A percentile compares a stretch with the other conserved stretches of the same genome.
phyloP scores from a whole-genome alignment of 2,888 invertebrate genomes.

The Drepanosiphum platanoidis region DNA sequence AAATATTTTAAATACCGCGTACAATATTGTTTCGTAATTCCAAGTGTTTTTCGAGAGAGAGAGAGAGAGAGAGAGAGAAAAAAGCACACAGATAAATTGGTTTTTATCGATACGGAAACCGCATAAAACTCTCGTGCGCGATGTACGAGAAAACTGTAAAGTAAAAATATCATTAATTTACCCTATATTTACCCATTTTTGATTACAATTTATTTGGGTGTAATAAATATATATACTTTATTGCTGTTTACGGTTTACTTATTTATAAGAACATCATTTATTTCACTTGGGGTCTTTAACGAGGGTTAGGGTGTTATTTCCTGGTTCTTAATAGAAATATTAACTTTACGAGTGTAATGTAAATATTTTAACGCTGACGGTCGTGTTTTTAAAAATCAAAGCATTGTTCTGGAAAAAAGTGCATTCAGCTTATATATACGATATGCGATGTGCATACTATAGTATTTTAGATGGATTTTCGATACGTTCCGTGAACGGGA shows the following conservation, averaged over 20 bases:
- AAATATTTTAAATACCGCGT: not conserved
- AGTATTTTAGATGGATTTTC: no score
- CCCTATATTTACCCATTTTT: slow-evolving; percentile 31
- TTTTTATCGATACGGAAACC: not conserved
- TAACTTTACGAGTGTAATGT: slow-evolving; percentile 44
- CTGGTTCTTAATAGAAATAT: slow-evolving; percentile 52
- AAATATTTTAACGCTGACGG: slow-evolving; percentile 47
- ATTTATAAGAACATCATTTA: slow-evolving; percentile 45
- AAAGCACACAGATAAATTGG: not conserved
- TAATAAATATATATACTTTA: slow-evolving; percentile 38
- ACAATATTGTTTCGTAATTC: not conserved
- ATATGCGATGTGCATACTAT: no score
- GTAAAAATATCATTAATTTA: slow-evolving; percentile 47
- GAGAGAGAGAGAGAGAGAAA: no score
- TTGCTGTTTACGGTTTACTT: slow-evolving; percentile 47
- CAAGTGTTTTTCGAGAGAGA: not conserved
- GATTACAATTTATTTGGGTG: slow-evolving; percentile 33
- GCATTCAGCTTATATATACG: no score
- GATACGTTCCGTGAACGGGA: no score
- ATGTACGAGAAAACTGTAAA: slow-evolving; percentile 16
- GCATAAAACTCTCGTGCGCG: not conserved
- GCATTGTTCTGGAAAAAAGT: no score
- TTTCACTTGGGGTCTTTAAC: slow-evolving; percentile 47
- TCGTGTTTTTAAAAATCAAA: slow-evolving; percentile 37
- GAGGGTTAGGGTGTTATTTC: slow-evolving; percentile 50